Conservation (phyloP, 2,113 vertebrate species). For the Synodontis membranacea region DNA sequence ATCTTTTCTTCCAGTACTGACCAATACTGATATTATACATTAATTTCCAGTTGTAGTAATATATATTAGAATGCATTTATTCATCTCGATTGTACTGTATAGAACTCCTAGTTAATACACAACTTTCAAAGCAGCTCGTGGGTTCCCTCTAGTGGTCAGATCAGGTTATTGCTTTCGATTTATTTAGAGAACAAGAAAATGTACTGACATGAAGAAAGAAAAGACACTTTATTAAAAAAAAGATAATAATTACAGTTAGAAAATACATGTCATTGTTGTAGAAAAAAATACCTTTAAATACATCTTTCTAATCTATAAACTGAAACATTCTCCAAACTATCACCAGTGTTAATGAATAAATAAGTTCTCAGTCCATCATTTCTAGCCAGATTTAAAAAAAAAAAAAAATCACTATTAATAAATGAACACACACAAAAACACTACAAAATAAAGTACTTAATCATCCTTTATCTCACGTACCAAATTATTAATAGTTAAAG, state of each 20-base stretch:
- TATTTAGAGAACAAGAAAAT: background rate
- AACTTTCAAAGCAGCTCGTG: background rate
- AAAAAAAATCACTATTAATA: background rate
- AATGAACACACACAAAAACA: background rate
- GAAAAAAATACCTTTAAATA: background rate
- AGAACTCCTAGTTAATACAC: background rate
- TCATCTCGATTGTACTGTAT: background rate
- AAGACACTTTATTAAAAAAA: background rate
- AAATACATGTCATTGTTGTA: background rate
- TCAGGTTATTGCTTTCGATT: background rate
- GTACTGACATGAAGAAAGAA: background rate
- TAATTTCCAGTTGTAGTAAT: background rate
- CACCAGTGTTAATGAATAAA: background rate
- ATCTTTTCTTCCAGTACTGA: background rate
- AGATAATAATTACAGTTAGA: background rate
- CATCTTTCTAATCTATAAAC: background rate
- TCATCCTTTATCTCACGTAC: background rate
- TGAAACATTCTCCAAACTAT: background rate
- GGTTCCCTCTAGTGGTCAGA: slow-evolving; percentile 41
- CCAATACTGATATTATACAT: background rate
- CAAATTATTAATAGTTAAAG: background rate
- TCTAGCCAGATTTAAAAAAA: background rate
- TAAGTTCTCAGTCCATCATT: background rate
- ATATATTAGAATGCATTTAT: background rate
- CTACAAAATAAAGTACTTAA: background rate